Conservation (phyloP, 1,140 invertebrate genomes). For the Magallana gigas region DNA sequence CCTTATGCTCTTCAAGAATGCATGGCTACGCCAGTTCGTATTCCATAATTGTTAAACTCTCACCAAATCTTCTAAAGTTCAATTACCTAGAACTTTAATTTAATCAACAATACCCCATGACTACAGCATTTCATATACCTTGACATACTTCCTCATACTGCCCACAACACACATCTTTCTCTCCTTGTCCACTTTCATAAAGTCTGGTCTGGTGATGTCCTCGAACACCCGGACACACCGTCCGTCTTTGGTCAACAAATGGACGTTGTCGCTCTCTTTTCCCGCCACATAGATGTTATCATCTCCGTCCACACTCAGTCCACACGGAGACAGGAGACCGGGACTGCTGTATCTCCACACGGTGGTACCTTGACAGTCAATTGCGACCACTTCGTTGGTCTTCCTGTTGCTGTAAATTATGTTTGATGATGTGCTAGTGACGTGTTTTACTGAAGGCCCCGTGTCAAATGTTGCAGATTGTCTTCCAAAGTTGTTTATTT, state of each 20-base stretch:
- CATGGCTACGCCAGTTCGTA: no score
- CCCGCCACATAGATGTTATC: neutral
- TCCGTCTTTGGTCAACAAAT: neutral
- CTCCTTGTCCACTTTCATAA: neutral
- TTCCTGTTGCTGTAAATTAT: neutral
- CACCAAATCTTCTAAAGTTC: no score
- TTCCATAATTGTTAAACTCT: no score
- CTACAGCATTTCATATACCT: neutral
- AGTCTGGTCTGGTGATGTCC: neutral
- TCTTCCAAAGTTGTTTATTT: neutral
- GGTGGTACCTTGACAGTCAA: neutral
- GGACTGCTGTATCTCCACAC: neutral
- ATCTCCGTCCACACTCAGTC: neutral
- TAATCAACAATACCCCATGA: no score
- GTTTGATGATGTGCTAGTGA: neutral
- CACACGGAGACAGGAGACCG: neutral
- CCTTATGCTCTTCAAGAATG: no score
- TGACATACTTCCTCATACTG: neutral
- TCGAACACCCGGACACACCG: neutral
- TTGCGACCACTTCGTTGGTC: neutral
- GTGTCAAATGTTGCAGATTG: neutral
- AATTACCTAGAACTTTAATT: no score
- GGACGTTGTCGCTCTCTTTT: constrained; percentile 13
- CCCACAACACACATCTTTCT: neutral
- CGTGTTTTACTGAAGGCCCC: neutral